Evolutionary conservation across 2,888 invertebrate species (phyloP), one percentile per base, ranked within the genome.

Genomic region (Troides helena): DNA sequence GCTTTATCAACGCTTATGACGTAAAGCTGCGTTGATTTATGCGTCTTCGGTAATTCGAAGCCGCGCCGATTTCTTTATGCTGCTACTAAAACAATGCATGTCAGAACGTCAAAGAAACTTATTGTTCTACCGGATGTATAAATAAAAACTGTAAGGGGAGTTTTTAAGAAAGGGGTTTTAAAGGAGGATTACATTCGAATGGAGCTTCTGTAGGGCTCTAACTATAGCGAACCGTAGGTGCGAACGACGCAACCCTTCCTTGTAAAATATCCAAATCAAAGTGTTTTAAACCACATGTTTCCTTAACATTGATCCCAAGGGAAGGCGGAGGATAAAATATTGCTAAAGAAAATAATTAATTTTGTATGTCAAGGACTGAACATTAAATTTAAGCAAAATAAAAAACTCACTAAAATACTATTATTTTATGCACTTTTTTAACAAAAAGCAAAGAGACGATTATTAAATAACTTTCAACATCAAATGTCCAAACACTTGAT

Each of bases 191-290:
- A 88, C 81, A 82, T 81, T 82, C 83, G 25, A 87, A 85, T 81
- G 84, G 70, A 79, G 76, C 77, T 76, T 78, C 78, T 78, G 79
- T 76, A 76, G 75, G 75, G 67, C 46, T 67, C 84, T 88, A 87
- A 86, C 88, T 90, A 89, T 89, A 87, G 90, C 89, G 81, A 86
- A 83, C 85, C 84, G 69, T 81, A 83, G 81, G 81, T 80, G 83
- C 81, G 79, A 80, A 80, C 82, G 80, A 76, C 78, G 82, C 84
- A 90, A 89, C 92, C 92, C 92, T 90, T 92, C 85, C 77, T 80
- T 85, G 87, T 91, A 88, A 88, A 90, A 89, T 87, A 88, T 88
- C 83, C 87, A 84, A 84, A 81, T 88, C 89, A 87, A 88, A 89
- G 85, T 84, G 87, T 80, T 86, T 79, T 78, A 81, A 80, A 89